Percentiles rank a stretch among this genome's conserved stretches.
Conservation (phyloP, 2,888 invertebrate species). For the Cheilosia impressa region DNA sequence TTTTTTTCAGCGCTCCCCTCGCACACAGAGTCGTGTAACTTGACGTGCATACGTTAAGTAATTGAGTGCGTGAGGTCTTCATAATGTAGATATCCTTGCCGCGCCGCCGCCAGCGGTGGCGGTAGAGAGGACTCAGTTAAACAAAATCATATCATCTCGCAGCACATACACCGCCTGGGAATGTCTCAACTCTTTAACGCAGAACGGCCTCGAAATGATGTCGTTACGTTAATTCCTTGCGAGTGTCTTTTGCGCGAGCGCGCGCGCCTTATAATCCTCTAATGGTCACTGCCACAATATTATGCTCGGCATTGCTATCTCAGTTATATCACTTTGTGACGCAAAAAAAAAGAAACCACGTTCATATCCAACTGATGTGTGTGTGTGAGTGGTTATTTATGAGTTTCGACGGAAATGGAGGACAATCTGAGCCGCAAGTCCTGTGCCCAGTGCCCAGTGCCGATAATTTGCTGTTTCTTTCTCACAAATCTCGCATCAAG, state of each 20-base stretch:
- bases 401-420: constrained; percentile 62
- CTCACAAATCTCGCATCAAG: constrained; percentile 64
- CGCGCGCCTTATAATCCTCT: constrained; percentile 61
- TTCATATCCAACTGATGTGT: constrained; percentile 21
- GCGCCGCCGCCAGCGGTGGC: constrained; percentile 45
- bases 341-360: background rate
- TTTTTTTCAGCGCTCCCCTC: constrained; percentile 22
- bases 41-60: constrained; percentile 71
- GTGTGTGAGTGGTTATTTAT: constrained; percentile 54
- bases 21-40: constrained; percentile 31
- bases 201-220: constrained; percentile 70
- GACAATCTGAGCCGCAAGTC: constrained; percentile 64
- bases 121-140: constrained; percentile 16
- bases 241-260: constrained; percentile 11
- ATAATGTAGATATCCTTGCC: constrained; percentile 73
- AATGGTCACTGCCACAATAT: constrained; percentile 71
- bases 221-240: constrained; percentile 71
- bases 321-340: constrained; percentile 47
- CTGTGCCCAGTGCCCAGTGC: constrained; percentile 51
- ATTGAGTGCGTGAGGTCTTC: constrained; percentile 75
- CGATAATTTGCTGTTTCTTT: constrained; percentile 69
- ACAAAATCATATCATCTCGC: constrained; percentile 67
- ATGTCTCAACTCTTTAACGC: constrained; percentile 63
- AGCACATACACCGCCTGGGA: constrained; percentile 25
- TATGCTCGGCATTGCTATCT: constrained; percentile 65